A percentile compares a stretch with the other conserved stretches of the same genome.
Conservation (phyloP, 2,113 vertebrate genomes). For the Pomatorhinus ruficollis region DNA sequence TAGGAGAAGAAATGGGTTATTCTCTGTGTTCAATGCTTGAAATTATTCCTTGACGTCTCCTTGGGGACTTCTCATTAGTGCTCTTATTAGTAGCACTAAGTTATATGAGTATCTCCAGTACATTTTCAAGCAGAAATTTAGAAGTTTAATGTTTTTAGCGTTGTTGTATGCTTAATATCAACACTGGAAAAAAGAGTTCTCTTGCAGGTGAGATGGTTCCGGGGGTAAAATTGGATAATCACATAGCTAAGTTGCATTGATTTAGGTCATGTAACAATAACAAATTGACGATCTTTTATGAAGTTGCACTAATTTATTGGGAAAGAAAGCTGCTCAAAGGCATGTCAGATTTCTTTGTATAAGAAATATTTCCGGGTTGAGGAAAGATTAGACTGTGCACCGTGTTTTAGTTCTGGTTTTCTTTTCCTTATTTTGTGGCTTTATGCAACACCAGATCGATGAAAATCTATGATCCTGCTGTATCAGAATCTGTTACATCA, state of each 20-base stretch:
- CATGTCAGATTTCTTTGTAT: background rate
- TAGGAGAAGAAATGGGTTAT: background rate
- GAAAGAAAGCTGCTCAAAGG: background rate
- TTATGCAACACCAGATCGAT: background rate
- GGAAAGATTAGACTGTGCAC: background rate
- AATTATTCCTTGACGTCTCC: background rate
- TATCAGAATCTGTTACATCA: background rate
- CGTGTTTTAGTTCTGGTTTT: background rate
- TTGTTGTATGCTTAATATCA: background rate
- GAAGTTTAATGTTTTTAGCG: background rate
- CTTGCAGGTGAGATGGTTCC: background rate
- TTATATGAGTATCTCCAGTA: background rate
- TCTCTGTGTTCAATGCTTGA: background rate
- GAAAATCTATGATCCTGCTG: background rate
- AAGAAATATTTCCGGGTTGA: background rate
- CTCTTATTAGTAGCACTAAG: background rate
- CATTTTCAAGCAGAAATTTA: background rate
- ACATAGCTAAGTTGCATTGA: background rate
- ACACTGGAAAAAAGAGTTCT: rapidly evolving
- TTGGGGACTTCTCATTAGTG: background rate
- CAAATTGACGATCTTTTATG: background rate
- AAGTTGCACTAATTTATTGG: background rate
- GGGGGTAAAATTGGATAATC: background rate
- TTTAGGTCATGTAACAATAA: background rate
- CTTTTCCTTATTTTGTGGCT: background rate